phyloP scores from a whole-genome alignment of 1,140 invertebrate species.

The Drosophila subpulchrella region DNA sequence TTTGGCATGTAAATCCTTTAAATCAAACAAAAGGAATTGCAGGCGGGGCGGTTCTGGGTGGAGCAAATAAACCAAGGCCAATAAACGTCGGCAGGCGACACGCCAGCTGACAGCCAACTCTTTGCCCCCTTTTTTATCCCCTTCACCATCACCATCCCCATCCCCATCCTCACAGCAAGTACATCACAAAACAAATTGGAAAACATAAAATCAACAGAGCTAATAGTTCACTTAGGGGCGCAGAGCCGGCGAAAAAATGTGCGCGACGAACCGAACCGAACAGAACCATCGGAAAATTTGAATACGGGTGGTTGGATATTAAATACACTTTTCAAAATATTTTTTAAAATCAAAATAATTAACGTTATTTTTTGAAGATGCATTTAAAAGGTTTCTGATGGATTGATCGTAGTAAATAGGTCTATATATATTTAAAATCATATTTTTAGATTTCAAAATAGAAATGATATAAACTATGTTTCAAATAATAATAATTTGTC shows the following conservation, averaged over 20 bases:
- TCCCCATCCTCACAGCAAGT: slow-evolving; percentile 17
- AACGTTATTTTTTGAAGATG: too few species aligned
- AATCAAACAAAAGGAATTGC: slow-evolving; percentile 74
- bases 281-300: neutral
- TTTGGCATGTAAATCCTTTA: slow-evolving; percentile 78
- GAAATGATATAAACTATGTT: too few species aligned
- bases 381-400: too few species aligned
- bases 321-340: slow-evolving; percentile 1
- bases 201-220: slow-evolving; percentile 82
- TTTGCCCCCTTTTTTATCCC: slow-evolving; percentile 15
- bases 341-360: too few species aligned
- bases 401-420: too few species aligned
- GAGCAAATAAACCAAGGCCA: slow-evolving; percentile 48
- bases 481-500: too few species aligned
- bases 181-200: slow-evolving; percentile 71
- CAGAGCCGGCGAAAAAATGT: slow-evolving; percentile 40
- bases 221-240: slow-evolving; percentile 79
- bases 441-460: too few species aligned
- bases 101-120: slow-evolving; percentile 60
- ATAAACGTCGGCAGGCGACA: slow-evolving; percentile 72
- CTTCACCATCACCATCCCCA: neutral
- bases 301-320: neutral
- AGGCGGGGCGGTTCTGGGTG: slow-evolving; percentile 11
- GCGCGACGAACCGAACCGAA: slow-evolving; percentile 22
- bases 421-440: too few species aligned